phyloP scores from a whole-genome alignment of 2,113 vertebrate species.

The Balaeniceps rex region DNA sequence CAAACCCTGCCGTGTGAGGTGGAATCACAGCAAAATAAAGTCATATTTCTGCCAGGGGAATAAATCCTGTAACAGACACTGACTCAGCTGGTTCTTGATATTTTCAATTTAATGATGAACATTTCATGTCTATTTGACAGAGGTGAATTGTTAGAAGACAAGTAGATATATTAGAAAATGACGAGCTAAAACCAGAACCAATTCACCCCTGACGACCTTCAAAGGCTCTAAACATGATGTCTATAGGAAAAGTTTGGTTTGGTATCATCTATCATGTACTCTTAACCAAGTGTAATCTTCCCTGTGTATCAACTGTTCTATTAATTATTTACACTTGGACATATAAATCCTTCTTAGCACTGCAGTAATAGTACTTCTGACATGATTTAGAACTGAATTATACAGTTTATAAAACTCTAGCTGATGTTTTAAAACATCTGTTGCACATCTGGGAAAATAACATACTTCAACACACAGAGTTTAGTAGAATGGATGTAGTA shows the following conservation, averaged over 20 bases:
- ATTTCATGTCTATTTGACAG: background rate
- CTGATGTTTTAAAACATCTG: conserved; percentile 10
- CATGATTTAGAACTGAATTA: conserved; percentile 41
- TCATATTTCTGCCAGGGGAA: background rate
- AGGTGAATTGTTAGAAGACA: conserved; percentile 38
- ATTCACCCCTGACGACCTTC: background rate
- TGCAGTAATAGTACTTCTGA: conserved; percentile 15
- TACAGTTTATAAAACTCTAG: background rate
- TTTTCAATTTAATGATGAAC: background rate
- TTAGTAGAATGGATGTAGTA: background rate
- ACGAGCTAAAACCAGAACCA: background rate
- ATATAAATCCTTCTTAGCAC: conserved; percentile 14
- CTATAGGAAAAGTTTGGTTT: background rate
- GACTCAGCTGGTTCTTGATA: background rate
- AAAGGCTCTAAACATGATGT: background rate
- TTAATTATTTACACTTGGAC: conserved; percentile 46
- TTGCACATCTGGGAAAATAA: background rate
- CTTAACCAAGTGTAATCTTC: conserved; percentile 24
- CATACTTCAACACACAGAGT: background rate
- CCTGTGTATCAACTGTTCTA: background rate
- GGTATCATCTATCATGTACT: background rate
- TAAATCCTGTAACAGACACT: background rate
- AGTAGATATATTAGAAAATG: conserved; percentile 24
- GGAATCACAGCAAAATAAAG: background rate
- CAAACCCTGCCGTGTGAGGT: background rate